Base-by-base conservation (phyloP, 2,888 invertebrate genomes). In the Drosophila pseudotakahashii region DNA sequence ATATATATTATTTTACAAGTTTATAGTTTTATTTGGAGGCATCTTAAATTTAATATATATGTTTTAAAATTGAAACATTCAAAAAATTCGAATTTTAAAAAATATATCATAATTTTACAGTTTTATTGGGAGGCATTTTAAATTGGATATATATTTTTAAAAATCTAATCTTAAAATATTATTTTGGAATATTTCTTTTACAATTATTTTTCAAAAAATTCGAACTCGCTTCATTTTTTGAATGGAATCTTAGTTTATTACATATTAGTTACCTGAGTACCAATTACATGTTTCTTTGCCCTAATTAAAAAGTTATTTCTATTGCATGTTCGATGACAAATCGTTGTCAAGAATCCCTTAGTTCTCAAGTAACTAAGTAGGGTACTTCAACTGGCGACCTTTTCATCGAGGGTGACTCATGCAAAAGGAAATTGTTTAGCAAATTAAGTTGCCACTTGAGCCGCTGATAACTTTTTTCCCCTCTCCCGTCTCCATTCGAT, bases 371-470 rank as follows among this genome's bases (percentile, higher is more conserved):
- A 10, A 7, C 34, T 23, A 0, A 10, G 10, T 1, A 75, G 81
- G 14, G 79, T 60, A 71, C 73, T n/a, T n/a, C 0, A 36, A 4
- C 3, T 14, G 44, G 10, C 41, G 45, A 42, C 23, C 32, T 44
- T 13, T 5, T 39, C 37, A 7, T 45, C 37, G 41, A 16, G 36
- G 54, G 50, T 50, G 64, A 54, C 68, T 75, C 63, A 51, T 75
- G 59, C 69, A 77, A 80, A 68, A 58, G 67, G 66, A 79, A 84
- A 84, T 87, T 87, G 75, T 76, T 79, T 75, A 75, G 70, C 76
- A 87, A 79, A 87, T 84, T 76, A 89, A 75, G 79, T 82, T 84
- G 85, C 73, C 79, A 79, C 84, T 84, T 76, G 77, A 86, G 70
- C 59, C 44, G 73, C 48, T 64, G 76, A 44, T 58, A 66, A 63